A percentile compares a stretch with the other conserved stretches of the same genome.
These are phyloP conservation scores for Gadus chalcogrammus DNA, from an alignment of 2,113 vertebrate species.

Conservation along the genomic window DNA sequence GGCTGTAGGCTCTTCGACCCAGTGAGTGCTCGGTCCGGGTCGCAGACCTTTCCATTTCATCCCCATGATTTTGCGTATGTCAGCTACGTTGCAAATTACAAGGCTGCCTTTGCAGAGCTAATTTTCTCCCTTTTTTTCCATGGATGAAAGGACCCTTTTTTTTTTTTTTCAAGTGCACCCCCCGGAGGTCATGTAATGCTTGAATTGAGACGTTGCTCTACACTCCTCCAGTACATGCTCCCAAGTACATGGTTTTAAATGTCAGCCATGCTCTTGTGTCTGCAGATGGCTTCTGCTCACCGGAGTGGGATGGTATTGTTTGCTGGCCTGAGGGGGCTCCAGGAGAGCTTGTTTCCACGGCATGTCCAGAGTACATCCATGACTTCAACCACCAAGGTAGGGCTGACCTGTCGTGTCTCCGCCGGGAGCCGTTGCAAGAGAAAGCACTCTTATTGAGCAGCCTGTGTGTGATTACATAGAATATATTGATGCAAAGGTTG, in stretches of 20 bases:
- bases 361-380: conserved; percentile 91
- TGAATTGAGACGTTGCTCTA: neutral
- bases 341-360: conserved; percentile 81
- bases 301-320: conserved; percentile 93
- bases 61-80: conserved; percentile 1
- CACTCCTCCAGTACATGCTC: neutral
- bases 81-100: conserved; percentile 18
- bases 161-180: neutral
- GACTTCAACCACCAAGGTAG: conserved; percentile 97
- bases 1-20: neutral
- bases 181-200: conserved; percentile 8
- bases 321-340: conserved; percentile 92
- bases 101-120: neutral
- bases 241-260: conserved; percentile 33
- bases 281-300: conserved; percentile 84
- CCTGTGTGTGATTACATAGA: too few species aligned
- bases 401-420: conserved; percentile 2
- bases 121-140: conserved; percentile 7
- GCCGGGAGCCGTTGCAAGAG: too few species aligned
- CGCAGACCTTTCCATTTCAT: conserved; percentile 13
- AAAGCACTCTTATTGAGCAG: too few species aligned
- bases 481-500: too few species aligned
- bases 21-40: neutral
- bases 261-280: conserved; percentile 42
- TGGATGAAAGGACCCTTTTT: neutral